Evolutionary conservation across 1,140 invertebrate genomes (phyloP), one percentile per base, ranked within the genome.

Genomic region (Drosophila punjabiensis): DNA sequence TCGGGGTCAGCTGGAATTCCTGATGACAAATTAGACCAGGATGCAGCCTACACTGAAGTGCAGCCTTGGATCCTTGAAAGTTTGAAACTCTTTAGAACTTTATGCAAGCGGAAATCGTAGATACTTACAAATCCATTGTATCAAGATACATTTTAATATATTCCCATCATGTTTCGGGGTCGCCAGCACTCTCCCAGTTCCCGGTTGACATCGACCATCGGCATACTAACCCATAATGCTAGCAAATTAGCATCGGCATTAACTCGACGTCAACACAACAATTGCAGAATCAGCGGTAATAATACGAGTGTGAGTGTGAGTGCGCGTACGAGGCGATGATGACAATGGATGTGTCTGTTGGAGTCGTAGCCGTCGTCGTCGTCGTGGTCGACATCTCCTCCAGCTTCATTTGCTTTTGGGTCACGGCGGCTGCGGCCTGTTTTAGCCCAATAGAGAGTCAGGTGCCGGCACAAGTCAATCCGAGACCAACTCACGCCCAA

Each of bases 201-300:
- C 18, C 7, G 18, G 45, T 33, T 28, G 33, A 35, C 58, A 39
- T 30, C 28, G 35, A 30, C 28, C 62, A 67, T 39, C 41, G 65
- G 50, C 76, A 76, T 41, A 79, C 76, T 79, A 69, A 79, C 76
- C 76, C 76, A 79, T 69, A 70, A 79, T 76, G 80, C 71, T 28
- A 60, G 71, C 33, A 63, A 79, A 70, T 79, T 79, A 79, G 76
- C 76, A 79, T 78, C 75, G 28, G 39, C 76, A 77, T 77, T 79
- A 79, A 39, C 68, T 58, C 20, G 9, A 8, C 39, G 24, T 9
- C 43, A 32, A 55, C 43, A 32, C 61, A 55, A 64, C 60, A 48
- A 41, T 35, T 75, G 10, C 41, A 67, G 52, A 24, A 67, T 52
- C 63, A 33, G 28, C 30, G 64, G 28, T 43, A 64, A 41, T 41